Conservation (phyloP, 2,113 vertebrate genomes). For the Tamias sibiricus region DNA sequence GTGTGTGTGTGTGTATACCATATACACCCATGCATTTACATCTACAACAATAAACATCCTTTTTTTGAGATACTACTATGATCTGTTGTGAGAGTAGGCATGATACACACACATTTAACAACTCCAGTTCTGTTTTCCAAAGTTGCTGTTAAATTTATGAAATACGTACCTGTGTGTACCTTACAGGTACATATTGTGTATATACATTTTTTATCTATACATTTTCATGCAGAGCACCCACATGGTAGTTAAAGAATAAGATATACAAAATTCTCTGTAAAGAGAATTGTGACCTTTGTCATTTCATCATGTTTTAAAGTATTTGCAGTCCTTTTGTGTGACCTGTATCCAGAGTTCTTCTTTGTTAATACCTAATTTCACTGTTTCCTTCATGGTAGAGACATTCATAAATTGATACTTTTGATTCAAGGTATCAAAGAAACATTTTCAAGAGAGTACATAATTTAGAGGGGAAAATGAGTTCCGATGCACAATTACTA, state of each 20-base stretch:
- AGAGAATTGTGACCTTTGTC: neutral
- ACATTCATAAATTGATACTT: neutral
- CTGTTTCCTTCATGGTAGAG: neutral
- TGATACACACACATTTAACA: neutral
- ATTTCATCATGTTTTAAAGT: neutral
- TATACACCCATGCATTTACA: neutral
- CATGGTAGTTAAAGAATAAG: slow-evolving; percentile 27
- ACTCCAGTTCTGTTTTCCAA: neutral
- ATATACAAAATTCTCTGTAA: neutral
- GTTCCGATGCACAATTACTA: neutral
- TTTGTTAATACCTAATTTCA: slow-evolving; percentile 21
- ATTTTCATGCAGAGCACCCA: neutral
- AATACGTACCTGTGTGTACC: neutral
- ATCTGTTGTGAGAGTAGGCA: neutral
- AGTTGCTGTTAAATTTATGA: neutral
- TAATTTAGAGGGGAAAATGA: slow-evolving; percentile 49
- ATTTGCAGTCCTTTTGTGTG: slow-evolving; percentile 5
- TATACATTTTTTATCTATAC: neutral
- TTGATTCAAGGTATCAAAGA: neutral
- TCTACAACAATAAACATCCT: neutral
- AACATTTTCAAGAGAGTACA: slow-evolving; percentile 8
- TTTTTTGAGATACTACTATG: neutral
- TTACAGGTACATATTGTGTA: neutral
- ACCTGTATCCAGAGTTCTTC: slow-evolving; percentile 3
- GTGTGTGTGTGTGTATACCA: too few species aligned